Evolutionary conservation across 2,113 vertebrate genomes (phyloP).

Genomic region (Equus przewalskii): DNA sequence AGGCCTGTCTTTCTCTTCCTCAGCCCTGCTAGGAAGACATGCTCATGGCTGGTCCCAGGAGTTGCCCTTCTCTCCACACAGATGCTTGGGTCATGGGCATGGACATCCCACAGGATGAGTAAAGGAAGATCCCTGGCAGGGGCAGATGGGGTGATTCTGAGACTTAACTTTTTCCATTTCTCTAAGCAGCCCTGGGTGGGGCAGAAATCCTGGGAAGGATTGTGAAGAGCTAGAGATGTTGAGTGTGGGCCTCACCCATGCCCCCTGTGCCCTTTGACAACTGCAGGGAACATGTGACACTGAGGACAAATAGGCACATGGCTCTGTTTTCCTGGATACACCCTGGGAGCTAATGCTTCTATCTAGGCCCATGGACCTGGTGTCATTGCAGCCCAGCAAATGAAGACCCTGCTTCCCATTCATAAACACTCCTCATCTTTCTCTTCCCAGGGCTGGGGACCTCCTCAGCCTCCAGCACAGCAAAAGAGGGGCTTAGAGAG

Average conservation of each 20-base stretch:
- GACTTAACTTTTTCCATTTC: not conserved
- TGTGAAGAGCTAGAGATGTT: not conserved
- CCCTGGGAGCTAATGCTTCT: not conserved
- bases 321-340: not conserved
- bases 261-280: not conserved
- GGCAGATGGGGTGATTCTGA: not conserved
- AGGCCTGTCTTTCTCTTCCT: not conserved
- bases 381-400: not conserved
- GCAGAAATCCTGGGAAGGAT: not conserved
- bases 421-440: no score
- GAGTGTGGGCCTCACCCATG: not conserved
- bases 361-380: not conserved
- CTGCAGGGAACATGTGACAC: not conserved
- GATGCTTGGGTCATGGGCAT: not conserved
- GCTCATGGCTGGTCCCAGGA: not conserved
- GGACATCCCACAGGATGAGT: not conserved
- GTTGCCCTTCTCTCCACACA: not conserved
- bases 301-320: not conserved
- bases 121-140: not conserved
- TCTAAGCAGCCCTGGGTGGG: not conserved
- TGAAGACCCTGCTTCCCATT: not conserved
- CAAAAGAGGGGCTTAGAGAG: not conserved
- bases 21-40: not conserved
- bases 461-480: not conserved
- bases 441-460: not conserved